Percentiles rank a stretch among this genome's conserved stretches.
phyloP scores from a whole-genome alignment of 2,113 vertebrate species.

The Rhagologus leucostigma region DNA sequence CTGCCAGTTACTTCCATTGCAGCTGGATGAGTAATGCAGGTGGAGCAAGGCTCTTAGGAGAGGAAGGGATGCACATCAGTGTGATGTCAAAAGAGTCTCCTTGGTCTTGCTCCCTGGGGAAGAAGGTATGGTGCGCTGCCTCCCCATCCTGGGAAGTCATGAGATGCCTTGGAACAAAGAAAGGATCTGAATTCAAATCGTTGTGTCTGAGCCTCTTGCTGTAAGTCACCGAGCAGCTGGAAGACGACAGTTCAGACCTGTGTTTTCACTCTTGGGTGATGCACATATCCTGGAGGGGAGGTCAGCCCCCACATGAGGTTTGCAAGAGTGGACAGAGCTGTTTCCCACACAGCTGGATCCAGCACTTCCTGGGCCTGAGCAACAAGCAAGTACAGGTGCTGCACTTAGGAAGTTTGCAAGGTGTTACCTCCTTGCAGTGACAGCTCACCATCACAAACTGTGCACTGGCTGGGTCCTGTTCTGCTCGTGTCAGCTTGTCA shows the following conservation, averaged over 20 bases:
- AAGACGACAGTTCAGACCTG: not conserved
- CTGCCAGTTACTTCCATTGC: slow-evolving; percentile 11
- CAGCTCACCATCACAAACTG: not conserved
- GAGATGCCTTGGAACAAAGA: slow-evolving; percentile 2
- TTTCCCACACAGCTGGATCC: not conserved
- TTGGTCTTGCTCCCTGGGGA: not conserved
- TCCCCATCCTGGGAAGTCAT: not conserved
- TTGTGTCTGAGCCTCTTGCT: slow-evolving; percentile 16
- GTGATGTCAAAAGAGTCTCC: not conserved
- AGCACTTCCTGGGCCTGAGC: not conserved
- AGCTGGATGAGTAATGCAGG: not conserved
- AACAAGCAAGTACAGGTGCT: not conserved
- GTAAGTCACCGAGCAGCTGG: not conserved
- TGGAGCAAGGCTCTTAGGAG: not conserved
- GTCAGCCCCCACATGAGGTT: not conserved
- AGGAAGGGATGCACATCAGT: not conserved
- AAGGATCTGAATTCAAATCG: not conserved
- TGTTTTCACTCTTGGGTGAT: not conserved
- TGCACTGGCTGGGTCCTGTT: not conserved
- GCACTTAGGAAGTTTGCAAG: not conserved
- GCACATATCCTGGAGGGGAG: not conserved
- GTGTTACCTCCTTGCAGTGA: not conserved
- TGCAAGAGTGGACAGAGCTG: not conserved
- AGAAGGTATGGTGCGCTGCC: not conserved
- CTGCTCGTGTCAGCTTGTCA: not conserved